phyloP scores from a whole-genome alignment of 2,113 vertebrate genomes.

The Ochotona princeps region DNA sequence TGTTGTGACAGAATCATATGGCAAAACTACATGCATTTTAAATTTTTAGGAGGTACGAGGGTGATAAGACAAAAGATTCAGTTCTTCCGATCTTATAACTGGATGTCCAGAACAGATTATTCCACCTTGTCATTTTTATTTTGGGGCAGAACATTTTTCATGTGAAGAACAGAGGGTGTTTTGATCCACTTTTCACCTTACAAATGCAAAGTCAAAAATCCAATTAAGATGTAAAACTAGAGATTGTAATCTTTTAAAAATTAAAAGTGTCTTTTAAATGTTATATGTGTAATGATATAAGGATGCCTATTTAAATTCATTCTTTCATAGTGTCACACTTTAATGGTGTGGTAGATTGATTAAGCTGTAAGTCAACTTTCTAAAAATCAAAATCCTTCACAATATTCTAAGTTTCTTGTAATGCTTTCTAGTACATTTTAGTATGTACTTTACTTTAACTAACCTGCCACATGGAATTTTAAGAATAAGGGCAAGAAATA shows the following conservation, averaged over 20 bases:
- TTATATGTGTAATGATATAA: conserved; percentile 16
- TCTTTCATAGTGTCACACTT: background rate
- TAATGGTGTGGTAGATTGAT: background rate
- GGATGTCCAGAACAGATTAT: background rate
- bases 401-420: background rate
- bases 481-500: background rate
- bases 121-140: background rate
- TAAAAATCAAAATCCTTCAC: background rate
- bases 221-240: background rate
- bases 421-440: background rate
- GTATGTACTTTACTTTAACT: background rate
- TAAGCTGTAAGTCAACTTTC: background rate
- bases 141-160: background rate
- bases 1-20: conserved; percentile 14
- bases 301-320: conserved; percentile 24
- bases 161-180: background rate
- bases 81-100: background rate
- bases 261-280: background rate
- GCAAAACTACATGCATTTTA: background rate
- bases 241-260: background rate
- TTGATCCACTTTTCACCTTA: conserved; percentile 12
- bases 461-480: conserved; percentile 26
- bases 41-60: conserved; percentile 1
- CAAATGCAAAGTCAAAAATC: conserved; percentile 32
- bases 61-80: background rate